phyloP scores from a whole-genome alignment of 2,888 invertebrate genomes.

The Automeris io region DNA sequence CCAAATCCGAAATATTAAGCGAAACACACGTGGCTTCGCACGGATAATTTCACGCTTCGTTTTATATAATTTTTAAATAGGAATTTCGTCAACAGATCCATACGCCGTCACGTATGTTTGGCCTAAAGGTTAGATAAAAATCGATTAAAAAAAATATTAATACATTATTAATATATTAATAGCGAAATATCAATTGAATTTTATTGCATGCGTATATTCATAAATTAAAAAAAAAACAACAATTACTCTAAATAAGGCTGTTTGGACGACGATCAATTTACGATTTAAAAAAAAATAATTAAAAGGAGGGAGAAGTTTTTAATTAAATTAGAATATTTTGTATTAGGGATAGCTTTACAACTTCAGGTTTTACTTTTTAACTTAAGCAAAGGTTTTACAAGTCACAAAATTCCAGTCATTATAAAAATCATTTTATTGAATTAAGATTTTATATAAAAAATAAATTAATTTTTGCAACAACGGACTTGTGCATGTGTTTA shows the following conservation, averaged over 20 bases:
- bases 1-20: conserved; percentile 22
- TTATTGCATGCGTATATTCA: conserved; percentile 67
- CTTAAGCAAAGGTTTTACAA: too few species aligned
- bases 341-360: too few species aligned
- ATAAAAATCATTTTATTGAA: too few species aligned
- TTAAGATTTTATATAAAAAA: too few species aligned
- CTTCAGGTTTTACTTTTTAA: too few species aligned
- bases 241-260: conserved; percentile 56
- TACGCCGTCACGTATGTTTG: conserved; percentile 16
- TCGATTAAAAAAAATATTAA: conserved; percentile 32
- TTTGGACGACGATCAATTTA: conserved; percentile 50
- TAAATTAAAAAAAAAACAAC: conserved; percentile 61
- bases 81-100: too few species aligned
- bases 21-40: conserved; percentile 1
- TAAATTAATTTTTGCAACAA: too few species aligned
- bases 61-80: too few species aligned
- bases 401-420: too few species aligned
- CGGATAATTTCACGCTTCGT: too few species aligned
- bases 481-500: too few species aligned
- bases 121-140: conserved; percentile 42
- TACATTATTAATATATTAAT: conserved; percentile 42
- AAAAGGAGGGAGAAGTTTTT: conserved; percentile 35
- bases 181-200: conserved; percentile 68
- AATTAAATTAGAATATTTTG: too few species aligned
- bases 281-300: conserved; percentile 12